A percentile compares a stretch with the other conserved stretches of the same genome.
phyloP scores from a whole-genome alignment of 1,140 invertebrate genomes.

The Neomicropteryx cornuta region DNA sequence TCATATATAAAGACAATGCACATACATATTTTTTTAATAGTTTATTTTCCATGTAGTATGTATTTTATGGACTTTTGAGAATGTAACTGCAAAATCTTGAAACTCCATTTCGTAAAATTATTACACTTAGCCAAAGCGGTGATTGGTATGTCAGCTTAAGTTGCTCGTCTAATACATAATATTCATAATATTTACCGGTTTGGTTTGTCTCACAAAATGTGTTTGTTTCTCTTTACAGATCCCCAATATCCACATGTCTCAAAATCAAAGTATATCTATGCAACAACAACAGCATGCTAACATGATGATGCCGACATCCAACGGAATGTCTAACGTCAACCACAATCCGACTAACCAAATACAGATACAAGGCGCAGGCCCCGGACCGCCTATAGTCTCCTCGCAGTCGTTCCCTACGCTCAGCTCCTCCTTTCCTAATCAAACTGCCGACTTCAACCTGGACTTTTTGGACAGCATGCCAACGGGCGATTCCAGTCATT shows the following conservation, averaged over 20 bases:
- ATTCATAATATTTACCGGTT: too few species aligned
- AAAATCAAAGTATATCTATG: conserved; percentile 51
- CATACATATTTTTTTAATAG: too few species aligned
- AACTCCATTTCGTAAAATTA: too few species aligned
- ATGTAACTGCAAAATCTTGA: too few species aligned
- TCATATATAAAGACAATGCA: too few species aligned
- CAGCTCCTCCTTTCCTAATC: conserved; percentile 42
- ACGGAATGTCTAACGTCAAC: conserved; percentile 20
- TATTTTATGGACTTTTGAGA: too few species aligned
- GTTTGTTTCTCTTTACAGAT: conserved; percentile 44
- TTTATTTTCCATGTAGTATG: too few species aligned
- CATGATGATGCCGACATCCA: conserved; percentile 25
- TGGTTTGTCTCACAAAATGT: too few species aligned
- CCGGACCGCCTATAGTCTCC: conserved; percentile 16
- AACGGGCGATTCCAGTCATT: conserved; percentile 52
- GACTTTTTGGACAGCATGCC: conserved; percentile 73
- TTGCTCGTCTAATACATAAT: too few species aligned
- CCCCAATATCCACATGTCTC: conserved; percentile 52
- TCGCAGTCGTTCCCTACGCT: conserved; percentile 26
- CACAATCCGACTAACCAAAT: conserved; percentile 14
- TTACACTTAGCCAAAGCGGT: too few species aligned
- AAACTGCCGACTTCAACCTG: conserved; percentile 59
- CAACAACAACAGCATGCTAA: conserved; percentile 30
- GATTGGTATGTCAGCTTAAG: too few species aligned
- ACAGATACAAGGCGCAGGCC: conserved; percentile 26